A percentile compares a stretch with the other conserved stretches of the same genome.
Conservation (phyloP, 2,888 invertebrate genomes). For the Polymixis lichenea region DNA sequence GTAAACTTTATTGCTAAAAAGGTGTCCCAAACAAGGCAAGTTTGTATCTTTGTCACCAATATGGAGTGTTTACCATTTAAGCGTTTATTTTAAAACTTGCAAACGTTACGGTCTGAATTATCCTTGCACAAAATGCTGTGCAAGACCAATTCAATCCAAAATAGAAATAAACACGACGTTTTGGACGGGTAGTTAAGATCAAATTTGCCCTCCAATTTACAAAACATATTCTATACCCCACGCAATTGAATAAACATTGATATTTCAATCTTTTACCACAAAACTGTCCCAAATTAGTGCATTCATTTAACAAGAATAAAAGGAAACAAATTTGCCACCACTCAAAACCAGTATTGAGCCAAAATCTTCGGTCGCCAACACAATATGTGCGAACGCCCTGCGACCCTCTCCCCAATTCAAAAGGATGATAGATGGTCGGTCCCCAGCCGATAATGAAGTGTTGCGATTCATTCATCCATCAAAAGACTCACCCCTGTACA, state of each 20-base stretch:
- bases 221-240: neutral
- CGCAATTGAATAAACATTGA: neutral
- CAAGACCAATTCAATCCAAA: neutral
- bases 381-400: constrained; percentile 50
- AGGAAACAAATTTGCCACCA: constrained; percentile 31
- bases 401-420: constrained; percentile 63
- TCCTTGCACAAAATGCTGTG: neutral
- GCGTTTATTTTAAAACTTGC: too few relatives aligned
- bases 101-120: too few relatives aligned
- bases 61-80: too few relatives aligned
- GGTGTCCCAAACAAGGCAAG: too few relatives aligned
- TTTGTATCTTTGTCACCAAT: too few relatives aligned
- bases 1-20: too few relatives aligned
- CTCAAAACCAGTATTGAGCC: constrained; percentile 18
- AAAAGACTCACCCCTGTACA: constrained; percentile 57
- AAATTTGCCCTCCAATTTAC: neutral
- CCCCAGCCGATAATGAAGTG: constrained; percentile 67
- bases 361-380: constrained; percentile 37
- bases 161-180: neutral
- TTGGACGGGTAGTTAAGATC: neutral
- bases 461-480: constrained; percentile 66
- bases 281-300: constrained; percentile 44
- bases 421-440: constrained; percentile 66
- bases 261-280: neutral
- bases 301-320: constrained; percentile 39